These are phyloP conservation scores for Delia radicum DNA, from an alignment of 1,140 invertebrate genomes.

Conservation along the genomic window DNA sequence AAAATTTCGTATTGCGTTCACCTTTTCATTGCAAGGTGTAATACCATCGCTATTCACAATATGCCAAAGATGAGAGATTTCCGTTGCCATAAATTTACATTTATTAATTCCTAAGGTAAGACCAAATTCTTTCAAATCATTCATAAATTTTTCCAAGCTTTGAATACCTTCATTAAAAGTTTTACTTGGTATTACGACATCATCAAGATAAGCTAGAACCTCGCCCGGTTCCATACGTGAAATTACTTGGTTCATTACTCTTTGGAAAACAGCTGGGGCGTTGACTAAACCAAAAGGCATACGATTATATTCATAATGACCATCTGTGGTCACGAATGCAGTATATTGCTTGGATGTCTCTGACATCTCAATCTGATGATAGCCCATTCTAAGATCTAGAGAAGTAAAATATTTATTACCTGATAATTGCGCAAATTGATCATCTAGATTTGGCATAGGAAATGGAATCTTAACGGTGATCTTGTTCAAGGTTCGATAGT, in stretches of 20 bases:
- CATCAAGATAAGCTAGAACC: slow-evolving; percentile 37
- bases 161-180: slow-evolving; percentile 34
- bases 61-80: slow-evolving; percentile 42
- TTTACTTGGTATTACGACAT: slow-evolving; percentile 34
- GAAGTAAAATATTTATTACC: slow-evolving; percentile 7
- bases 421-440: slow-evolving; percentile 52
- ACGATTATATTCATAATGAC: slow-evolving; percentile 35
- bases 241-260: slow-evolving; percentile 3
- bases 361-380: slow-evolving; percentile 57
- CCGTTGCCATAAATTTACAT: slow-evolving; percentile 41
- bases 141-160: slow-evolving; percentile 35
- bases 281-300: slow-evolving; percentile 40
- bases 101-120: slow-evolving; percentile 44
- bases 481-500: slow-evolving; percentile 44
- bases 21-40: slow-evolving; percentile 40
- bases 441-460: slow-evolving; percentile 58
- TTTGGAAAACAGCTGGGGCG: slow-evolving; percentile 29
- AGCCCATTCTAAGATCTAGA: slow-evolving; percentile 57
- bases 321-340: slow-evolving; percentile 47
- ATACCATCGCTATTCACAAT: slow-evolving; percentile 33
- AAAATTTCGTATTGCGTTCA: slow-evolving; percentile 35
- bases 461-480: slow-evolving; percentile 56
- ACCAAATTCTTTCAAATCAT: slow-evolving; percentile 33
- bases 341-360: slow-evolving; percentile 51
- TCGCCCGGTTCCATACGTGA: neutral